A percentile compares a stretch with the other conserved stretches of the same genome.
Evolutionary conservation across 2,797 vertebrate species (phyloP).

Genomic region (Ctenochaetus hawaiiensis): DNA sequence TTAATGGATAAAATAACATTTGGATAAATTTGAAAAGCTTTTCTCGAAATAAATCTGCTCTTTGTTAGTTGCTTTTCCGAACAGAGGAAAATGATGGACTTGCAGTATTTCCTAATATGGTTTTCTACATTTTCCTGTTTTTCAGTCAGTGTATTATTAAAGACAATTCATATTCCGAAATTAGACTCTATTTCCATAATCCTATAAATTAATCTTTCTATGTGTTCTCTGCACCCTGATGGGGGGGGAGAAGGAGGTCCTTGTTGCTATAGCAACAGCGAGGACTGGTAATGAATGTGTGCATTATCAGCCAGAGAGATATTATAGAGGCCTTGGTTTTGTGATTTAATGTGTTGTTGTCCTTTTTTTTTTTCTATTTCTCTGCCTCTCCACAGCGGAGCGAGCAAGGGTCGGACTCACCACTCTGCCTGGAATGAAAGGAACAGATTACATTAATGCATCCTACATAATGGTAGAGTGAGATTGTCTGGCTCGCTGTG

Average conservation of each 20-base stretch:
- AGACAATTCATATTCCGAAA: slow-evolving; percentile 60
- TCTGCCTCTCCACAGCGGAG: slow-evolving; percentile 87
- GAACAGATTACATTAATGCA: slow-evolving; percentile 99
- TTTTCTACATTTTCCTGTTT: slow-evolving; percentile 33
- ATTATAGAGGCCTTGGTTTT: slow-evolving; percentile 54
- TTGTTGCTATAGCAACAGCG: slow-evolving; percentile 81
- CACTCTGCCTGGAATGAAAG: slow-evolving; percentile 97
- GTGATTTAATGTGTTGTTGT: slow-evolving; percentile 61
- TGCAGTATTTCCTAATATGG: neutral
- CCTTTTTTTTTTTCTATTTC: slow-evolving; percentile 11
- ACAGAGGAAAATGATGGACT: neutral
- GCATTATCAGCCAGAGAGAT: slow-evolving; percentile 70
- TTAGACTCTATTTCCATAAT: slow-evolving; percentile 78
- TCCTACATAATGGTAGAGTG: slow-evolving; percentile 97
- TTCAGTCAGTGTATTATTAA: slow-evolving; percentile 59
- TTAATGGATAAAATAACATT: neutral
- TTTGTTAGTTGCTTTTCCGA: neutral
- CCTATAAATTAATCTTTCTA: slow-evolving; percentile 74
- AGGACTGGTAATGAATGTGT: slow-evolving; percentile 71
- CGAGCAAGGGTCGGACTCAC: slow-evolving; percentile 96
- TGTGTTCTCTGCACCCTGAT: slow-evolving; percentile 53
- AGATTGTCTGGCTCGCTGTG: slow-evolving; percentile 16
- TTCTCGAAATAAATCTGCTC: neutral
- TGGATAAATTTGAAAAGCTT: neutral
- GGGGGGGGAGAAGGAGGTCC: slow-evolving; percentile 47